Conservation (phyloP, 92 coral and sea anemone species). For the Epizoanthus ramosus region DNA sequence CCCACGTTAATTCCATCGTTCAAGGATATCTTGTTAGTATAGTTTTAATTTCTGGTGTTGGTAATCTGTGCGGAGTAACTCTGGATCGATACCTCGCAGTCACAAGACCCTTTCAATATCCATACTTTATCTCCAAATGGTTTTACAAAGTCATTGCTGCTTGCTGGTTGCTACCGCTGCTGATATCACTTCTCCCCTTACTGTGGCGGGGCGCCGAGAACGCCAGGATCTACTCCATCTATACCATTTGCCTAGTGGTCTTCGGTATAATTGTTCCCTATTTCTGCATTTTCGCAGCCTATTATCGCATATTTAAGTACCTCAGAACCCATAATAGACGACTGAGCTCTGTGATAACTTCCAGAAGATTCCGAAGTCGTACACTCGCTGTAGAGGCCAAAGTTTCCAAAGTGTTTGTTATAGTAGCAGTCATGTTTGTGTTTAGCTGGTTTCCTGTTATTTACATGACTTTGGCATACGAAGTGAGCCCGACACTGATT, state of each 20-base stretch:
- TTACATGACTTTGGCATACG: constrained; percentile 38
- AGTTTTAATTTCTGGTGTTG: constrained; percentile 25
- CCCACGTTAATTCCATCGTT: constrained; percentile 1
- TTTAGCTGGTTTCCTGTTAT: constrained; percentile 38
- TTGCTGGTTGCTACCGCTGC: constrained; percentile 26
- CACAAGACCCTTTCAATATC: constrained; percentile 34
- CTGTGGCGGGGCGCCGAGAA: constrained; percentile 13
- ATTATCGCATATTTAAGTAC: constrained; percentile 14
- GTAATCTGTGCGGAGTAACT: constrained; percentile 35
- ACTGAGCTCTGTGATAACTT: constrained; percentile 3
- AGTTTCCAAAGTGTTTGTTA: constrained; percentile 39
- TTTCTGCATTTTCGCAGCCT: constrained; percentile 23
- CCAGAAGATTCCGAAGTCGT: constrained; percentile 17
- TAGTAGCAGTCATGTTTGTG: constrained; percentile 21
- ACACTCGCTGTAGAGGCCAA: constrained; percentile 34
- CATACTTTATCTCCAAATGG: constrained; percentile 24
- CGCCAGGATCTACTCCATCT: constrained; percentile 11
- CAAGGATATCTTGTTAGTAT: constrained; percentile 8
- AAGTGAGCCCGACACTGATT: constrained; percentile 14
- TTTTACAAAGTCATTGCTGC: constrained; percentile 17
- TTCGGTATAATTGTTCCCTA: constrained; percentile 29
- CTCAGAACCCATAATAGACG: constrained; percentile 25
- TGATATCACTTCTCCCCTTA: constrained; percentile 18
- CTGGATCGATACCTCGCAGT: constrained; percentile 27
- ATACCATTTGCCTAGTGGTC: constrained; percentile 18